Conservation (phyloP, 2,888 invertebrate genomes). For the Archips crataeganus region DNA sequence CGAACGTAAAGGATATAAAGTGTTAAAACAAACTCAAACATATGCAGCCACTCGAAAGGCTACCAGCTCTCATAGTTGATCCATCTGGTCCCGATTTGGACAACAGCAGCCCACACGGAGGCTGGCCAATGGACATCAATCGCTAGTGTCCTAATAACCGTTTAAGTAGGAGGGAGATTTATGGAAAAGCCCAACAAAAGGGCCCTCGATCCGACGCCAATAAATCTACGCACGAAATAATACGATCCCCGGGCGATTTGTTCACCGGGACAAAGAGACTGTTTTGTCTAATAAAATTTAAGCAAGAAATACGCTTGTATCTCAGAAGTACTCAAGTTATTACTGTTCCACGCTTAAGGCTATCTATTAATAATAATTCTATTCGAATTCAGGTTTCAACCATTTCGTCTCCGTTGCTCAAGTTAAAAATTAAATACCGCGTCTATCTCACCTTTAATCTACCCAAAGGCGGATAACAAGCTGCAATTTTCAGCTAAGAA, state of each 20-base stretch:
- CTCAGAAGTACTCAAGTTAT: slow-evolving; percentile 20
- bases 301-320: slow-evolving; percentile 47
- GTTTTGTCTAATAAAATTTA: slow-evolving; percentile 79
- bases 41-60: not conserved
- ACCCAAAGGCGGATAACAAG: not conserved
- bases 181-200: slow-evolving; percentile 81
- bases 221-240: slow-evolving; percentile 83
- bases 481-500: not conserved
- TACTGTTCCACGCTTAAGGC: slow-evolving; percentile 23
- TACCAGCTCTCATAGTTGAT: not conserved
- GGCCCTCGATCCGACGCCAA: slow-evolving; percentile 75
- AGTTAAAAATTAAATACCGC: not conserved
- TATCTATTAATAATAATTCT: not conserved
- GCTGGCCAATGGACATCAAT: slow-evolving; percentile 68
- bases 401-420: not conserved
- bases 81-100: slow-evolving; percentile 11
- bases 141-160: slow-evolving; percentile 80
- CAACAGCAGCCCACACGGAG: slow-evolving; percentile 25
- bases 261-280: slow-evolving; percentile 76
- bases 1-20: too few relatives aligned
- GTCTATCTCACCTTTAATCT: not conserved
- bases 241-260: slow-evolving; percentile 79
- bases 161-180: slow-evolving; percentile 82
- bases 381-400: not conserved
- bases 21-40: not conserved